These are phyloP conservation scores for Zoanthus sansibaricus DNA, from an alignment of 92 coral and sea anemone genomes.

Conservation along the genomic window DNA sequence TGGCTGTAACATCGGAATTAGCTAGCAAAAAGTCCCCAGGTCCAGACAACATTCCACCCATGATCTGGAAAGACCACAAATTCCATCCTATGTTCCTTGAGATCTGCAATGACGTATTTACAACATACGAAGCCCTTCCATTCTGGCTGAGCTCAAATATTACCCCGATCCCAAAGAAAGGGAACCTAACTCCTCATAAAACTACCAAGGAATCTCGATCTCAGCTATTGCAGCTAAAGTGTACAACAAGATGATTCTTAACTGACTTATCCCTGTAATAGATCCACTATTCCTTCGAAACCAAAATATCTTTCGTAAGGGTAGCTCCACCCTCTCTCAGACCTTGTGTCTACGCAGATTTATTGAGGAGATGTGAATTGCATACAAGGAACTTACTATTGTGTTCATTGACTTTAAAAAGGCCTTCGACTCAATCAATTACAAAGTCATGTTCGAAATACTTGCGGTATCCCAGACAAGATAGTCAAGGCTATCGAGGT, in stretches of 20 bases:
- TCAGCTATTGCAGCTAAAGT: constrained; percentile 25
- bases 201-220: constrained; percentile 29
- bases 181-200: not conserved
- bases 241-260: constrained; percentile 6
- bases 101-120: constrained; percentile 15
- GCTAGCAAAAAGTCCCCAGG: constrained; percentile 34
- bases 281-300: not conserved
- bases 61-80: constrained; percentile 22
- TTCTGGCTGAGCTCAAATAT: not conserved
- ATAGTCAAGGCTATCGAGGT: not conserved
- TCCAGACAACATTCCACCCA: constrained; percentile 34
- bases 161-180: constrained; percentile 42
- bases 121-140: not conserved
- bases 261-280: constrained; percentile 5
- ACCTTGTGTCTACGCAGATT: not conserved
- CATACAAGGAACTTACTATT: not conserved
- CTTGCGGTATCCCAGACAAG: constrained; percentile 5
- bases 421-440: constrained; percentile 18
- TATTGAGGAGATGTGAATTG: not conserved
- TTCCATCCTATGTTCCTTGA: constrained; percentile 13
- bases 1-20: not conserved
- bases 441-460: constrained; percentile 20
- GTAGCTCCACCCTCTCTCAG: not conserved
- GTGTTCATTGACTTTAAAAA: not conserved
- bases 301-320: no score